A percentile compares a stretch with the other conserved stretches of the same genome.
These are phyloP conservation scores for Platyscapa corneri DNA, from an alignment of 1,140 invertebrate genomes.

Conservation along the genomic window DNA sequence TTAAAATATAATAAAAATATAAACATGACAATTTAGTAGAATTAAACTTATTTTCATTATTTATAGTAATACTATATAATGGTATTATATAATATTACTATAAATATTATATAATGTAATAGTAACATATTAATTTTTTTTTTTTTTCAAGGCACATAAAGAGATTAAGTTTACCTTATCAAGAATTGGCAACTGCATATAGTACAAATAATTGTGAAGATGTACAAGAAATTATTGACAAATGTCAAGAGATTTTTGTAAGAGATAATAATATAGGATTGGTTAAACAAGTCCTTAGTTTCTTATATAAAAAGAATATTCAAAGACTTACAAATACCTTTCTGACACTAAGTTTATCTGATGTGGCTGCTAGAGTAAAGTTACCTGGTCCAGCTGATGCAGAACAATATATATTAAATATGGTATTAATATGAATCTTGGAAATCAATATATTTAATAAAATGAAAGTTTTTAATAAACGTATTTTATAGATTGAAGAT, in stretches of 20 bases:
- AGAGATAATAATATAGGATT: conserved; percentile 90
- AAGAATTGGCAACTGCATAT: conserved; percentile 91
- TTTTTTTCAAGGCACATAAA: conserved; percentile 85
- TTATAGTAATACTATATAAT: too few species aligned
- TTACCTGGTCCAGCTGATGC: conserved; percentile 88
- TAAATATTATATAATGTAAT: too few species aligned
- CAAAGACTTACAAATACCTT: conserved; percentile 98
- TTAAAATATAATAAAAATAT: too few species aligned
- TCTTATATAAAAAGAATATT: conserved; percentile 97
- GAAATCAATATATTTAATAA: background rate
- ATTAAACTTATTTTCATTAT: background rate
- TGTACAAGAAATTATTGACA: conserved; percentile 81
- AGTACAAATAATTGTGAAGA: conserved; percentile 84
- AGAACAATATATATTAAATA: conserved; percentile 95
- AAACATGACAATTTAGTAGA: too few species aligned
- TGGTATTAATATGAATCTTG: conserved; percentile 77
- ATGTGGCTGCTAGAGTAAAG: conserved; percentile 94
- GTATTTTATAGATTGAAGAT: conserved; percentile 89
- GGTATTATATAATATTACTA: too few species aligned
- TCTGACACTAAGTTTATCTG: conserved; percentile 92
- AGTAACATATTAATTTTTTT: background rate
- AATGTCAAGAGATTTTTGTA: conserved; percentile 87
- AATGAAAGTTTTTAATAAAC: conserved; percentile 40
- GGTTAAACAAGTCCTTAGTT: conserved; percentile 88
- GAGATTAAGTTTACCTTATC: conserved; percentile 92